Evolutionary conservation across 2,888 invertebrate species (phyloP), one percentile per base, ranked within the genome.

Genomic region (Lottia gigantea): DNA sequence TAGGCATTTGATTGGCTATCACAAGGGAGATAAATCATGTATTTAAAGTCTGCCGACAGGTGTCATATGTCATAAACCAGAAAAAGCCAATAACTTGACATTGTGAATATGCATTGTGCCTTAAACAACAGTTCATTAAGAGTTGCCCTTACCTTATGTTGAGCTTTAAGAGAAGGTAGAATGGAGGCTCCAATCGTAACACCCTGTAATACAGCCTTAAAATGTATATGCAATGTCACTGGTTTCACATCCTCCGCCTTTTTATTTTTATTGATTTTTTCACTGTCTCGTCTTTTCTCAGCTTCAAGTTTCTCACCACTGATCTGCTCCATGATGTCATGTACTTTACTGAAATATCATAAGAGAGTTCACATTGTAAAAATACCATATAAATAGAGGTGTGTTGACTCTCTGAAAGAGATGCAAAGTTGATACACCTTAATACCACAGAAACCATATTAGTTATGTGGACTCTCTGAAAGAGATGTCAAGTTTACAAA

Each of bases 161-260:
- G 96, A 0, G 98, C 98, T 90, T 95, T 95, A n/a, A 99, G 91
- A 0, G 98, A 98, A 0, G 98, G 98, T 78, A 99, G 89, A 61
- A 99, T 89, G 0, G 98, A 97, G 0, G 98, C 98, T 64, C 96
- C 97, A 73, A 98, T 93, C 79, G 95, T 95, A 71, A 98, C 89
- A 82, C 97, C 96, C 73, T 89, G 87, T 69, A 97, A 89, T 73
- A 84, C 77, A 45, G 85, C 87, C 77, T 87, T 86, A 75, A 88
- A 79, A 74, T 87, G 87, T 45, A 87, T 82, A 68, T 84, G 83
- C 8, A 83, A 71, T 26, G 78, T 78, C 25, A 79, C 78, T 12
- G 76, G 69, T 47, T 76, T 76, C 23, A 65, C 15, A 26, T 19
- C 46, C 70, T 19, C 31, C 69, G 31, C 12, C 26, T 19, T 68